Base-by-base conservation (phyloP, 2,797 vertebrate genomes). In the Saguinus oedipus region DNA sequence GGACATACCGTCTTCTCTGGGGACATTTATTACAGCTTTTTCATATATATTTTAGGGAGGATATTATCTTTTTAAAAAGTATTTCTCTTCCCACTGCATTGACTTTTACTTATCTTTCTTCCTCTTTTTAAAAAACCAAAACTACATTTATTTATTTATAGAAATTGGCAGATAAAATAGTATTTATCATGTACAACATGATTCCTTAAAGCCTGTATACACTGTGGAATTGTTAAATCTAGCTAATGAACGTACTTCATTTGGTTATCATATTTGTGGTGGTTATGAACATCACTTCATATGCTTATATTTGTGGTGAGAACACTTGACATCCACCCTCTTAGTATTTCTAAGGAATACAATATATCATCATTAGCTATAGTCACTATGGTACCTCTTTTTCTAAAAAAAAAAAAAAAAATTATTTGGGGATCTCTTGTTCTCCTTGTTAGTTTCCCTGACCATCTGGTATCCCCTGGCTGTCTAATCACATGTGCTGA, bases 61-160 rank as follows among this genome's bases (percentile, higher is more conserved):
- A 39, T 94, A 61, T 94, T 86, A 83, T 76, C 64, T 90, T 95
- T 92, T 70, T 20, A 20, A 84, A 90, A 89, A 46, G 39, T 42
- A 42, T 75, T 70, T 22, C 36, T 85, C 59, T 75, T 4, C 6
- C 2, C 3, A 11, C 24, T 33, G 13, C 10, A 9, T 86, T 85
- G 20, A 53, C 22, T 76, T 17, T 84, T 80, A 17, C 44, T 80
- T 15, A 5, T 68, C 48, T 30, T 86, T 17, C 88, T 87, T 20
- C 4, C 1, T 78, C 19, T 36, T 20, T 5, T 4, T 4, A 7
- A 53, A 48, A 48, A 53, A 76, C 20, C 53, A n/a, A 50, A 76
- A 30, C 6, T 76, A 17, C n/a, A 79, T 50, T 22, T n/a, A 80
- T 55, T 26, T 81, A 19, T 57, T 57, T 57, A 33, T 20, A 26